Conservation (phyloP, 2,797 vertebrate species). For the Gymnocypris eckloni region DNA sequence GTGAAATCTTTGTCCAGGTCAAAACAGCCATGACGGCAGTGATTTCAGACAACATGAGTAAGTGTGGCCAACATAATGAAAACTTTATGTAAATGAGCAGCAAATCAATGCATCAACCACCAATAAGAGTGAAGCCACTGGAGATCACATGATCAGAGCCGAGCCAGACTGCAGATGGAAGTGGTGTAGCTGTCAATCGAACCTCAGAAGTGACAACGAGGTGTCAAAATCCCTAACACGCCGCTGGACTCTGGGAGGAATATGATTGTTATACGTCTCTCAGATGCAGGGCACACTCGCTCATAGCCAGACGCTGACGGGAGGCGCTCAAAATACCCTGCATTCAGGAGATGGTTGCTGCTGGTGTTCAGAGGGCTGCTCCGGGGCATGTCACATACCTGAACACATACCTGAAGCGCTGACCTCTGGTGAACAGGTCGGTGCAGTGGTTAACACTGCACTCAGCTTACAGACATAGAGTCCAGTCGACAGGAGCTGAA, state of each 20-base stretch:
- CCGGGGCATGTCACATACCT: slow-evolving; percentile 35
- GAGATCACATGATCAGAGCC: neutral
- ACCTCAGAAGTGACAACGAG: slow-evolving; percentile 30
- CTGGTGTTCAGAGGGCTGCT: slow-evolving; percentile 8
- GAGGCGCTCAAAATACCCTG: slow-evolving; percentile 16
- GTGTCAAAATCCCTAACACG: slow-evolving; percentile 34
- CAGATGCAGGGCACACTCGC: slow-evolving; percentile 21
- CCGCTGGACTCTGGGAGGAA: slow-evolving; percentile 2
- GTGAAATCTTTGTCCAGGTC: neutral
- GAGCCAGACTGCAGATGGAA: slow-evolving; percentile 16
- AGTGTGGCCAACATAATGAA: neutral
- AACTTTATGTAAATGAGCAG: neutral
- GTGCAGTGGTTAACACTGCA: neutral
- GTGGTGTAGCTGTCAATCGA: slow-evolving; percentile 12
- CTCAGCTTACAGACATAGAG: slow-evolving; percentile 6
- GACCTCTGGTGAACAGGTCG: slow-evolving; percentile 30
- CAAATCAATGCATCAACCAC: neutral
- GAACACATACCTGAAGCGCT: slow-evolving; percentile 22
- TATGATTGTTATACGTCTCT: neutral
- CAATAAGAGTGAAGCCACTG: neutral
- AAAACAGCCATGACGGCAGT: neutral
- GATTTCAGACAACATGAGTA: neutral
- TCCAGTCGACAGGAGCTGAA: slow-evolving; percentile 12
- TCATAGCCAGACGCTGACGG: slow-evolving; percentile 11
- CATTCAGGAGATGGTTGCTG: slow-evolving; percentile 41